Percentiles rank a stretch among this genome's conserved stretches.
These are phyloP conservation scores for Gambusia holbrooki DNA, from an alignment of 2,113 vertebrate genomes.

Conservation along the genomic window DNA sequence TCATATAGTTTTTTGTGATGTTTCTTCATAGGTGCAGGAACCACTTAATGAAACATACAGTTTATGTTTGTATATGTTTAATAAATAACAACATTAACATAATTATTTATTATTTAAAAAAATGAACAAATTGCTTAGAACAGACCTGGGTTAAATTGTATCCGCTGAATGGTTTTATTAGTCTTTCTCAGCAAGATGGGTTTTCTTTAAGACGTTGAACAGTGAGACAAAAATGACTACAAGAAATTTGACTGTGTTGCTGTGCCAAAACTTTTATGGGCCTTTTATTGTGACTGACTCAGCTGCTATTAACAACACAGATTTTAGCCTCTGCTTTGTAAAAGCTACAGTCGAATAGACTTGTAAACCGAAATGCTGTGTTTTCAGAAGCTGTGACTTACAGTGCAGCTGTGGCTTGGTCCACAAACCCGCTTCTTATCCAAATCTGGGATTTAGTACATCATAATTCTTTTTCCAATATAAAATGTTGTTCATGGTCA, in stretches of 20 bases:
- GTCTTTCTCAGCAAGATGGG: background rate
- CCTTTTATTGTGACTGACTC: slow-evolving; percentile 17
- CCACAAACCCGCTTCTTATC: background rate
- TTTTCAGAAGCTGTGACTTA: slow-evolving; percentile 8
- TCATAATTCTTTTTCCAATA: background rate
- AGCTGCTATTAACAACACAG: slow-evolving; percentile 27
- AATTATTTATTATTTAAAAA: slow-evolving; percentile 46
- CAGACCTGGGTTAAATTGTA: slow-evolving; percentile 66
- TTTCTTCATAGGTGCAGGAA: slow-evolving; percentile 1
- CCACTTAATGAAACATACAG: slow-evolving; percentile 42
- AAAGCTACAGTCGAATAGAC: background rate
- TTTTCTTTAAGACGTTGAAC: slow-evolving; percentile 12
- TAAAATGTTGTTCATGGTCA: background rate
- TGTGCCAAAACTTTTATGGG: slow-evolving; percentile 8
- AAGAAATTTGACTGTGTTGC: slow-evolving; percentile 30
- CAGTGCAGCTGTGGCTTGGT: background rate
- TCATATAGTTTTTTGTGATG: background rate
- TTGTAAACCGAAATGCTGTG: background rate
- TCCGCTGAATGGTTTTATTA: slow-evolving; percentile 22
- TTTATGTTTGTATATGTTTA: slow-evolving; percentile 72
- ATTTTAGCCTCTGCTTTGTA: slow-evolving; percentile 27
- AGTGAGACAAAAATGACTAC: slow-evolving; percentile 6
- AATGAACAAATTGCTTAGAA: slow-evolving; percentile 53
- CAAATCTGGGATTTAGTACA: background rate
- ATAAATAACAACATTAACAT: slow-evolving; percentile 80